Percentiles rank a stretch among this genome's conserved stretches.
Evolutionary conservation across 2,113 vertebrate species (phyloP).

Genomic region (Barnardius zonarius): DNA sequence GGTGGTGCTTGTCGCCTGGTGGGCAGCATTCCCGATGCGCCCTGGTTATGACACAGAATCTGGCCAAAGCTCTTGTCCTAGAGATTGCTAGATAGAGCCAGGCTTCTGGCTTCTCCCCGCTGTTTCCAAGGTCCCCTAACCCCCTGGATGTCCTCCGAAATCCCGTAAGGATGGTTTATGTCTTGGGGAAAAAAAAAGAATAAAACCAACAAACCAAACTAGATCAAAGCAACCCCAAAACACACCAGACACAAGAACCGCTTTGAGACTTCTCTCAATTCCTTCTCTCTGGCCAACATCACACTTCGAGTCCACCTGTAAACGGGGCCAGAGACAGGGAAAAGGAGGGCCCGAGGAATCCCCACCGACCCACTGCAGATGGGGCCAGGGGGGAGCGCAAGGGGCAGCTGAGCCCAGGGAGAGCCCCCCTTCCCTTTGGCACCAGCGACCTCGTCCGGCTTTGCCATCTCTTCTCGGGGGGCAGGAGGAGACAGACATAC

Average conservation of each 20-base stretch:
- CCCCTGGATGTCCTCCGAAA: neutral
- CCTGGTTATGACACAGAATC: neutral
- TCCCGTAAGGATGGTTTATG: neutral
- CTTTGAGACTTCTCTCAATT: neutral
- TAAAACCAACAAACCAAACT: neutral
- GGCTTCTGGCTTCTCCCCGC: fast-evolving
- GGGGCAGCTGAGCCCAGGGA: neutral
- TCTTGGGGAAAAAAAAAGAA: too few relatives aligned
- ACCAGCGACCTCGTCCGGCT: neutral
- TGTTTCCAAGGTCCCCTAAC: neutral
- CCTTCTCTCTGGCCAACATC: neutral
- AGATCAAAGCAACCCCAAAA: too few relatives aligned
- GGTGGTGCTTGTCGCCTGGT: neutral
- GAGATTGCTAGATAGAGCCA: neutral
- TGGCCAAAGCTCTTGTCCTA: neutral
- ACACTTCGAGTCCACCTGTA: conserved; percentile 8
- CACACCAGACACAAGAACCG: neutral
- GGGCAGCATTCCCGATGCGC: neutral
- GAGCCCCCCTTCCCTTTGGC: neutral
- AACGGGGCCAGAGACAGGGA: neutral
- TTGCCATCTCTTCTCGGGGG: neutral
- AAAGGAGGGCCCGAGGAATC: neutral
- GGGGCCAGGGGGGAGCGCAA: neutral
- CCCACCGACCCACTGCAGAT: neutral
- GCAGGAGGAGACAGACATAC: neutral